Conservation (phyloP, 2,113 vertebrate genomes). For the Calonectris borealis region DNA sequence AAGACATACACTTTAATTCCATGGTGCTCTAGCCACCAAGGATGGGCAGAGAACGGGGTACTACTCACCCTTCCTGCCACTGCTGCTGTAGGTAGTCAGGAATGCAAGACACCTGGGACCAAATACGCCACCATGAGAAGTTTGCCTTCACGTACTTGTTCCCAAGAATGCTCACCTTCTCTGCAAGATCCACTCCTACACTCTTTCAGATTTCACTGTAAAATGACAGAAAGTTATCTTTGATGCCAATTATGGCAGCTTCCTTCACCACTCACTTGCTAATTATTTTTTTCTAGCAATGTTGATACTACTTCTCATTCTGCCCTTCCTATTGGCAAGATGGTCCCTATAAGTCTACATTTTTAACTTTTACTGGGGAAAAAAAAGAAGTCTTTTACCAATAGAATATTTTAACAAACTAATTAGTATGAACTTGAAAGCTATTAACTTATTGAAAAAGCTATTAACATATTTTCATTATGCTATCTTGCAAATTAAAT, state of each 20-base stretch:
- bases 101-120: neutral
- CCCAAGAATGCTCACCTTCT: neutral
- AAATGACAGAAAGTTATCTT: neutral
- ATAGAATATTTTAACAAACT: constrained; percentile 48
- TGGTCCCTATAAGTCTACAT: neutral
- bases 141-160: neutral
- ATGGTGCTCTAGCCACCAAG: neutral
- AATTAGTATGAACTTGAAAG: constrained; percentile 59
- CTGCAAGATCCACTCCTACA: neutral
- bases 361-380: neutral
- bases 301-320: neutral
- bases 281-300: neutral
- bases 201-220: neutral
- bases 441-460: constrained; percentile 59
- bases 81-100: neutral
- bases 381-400: neutral
- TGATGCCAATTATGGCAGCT: neutral
- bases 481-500: constrained; percentile 29
- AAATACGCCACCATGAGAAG: neutral
- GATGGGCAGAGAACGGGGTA: neutral
- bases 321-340: neutral
- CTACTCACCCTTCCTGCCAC: neutral
- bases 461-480: constrained; percentile 65
- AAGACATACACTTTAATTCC: neutral
- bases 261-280: neutral